Base-by-base conservation (phyloP, 2,797 vertebrate genomes). In the Enteromius fasciolatus region DNA sequence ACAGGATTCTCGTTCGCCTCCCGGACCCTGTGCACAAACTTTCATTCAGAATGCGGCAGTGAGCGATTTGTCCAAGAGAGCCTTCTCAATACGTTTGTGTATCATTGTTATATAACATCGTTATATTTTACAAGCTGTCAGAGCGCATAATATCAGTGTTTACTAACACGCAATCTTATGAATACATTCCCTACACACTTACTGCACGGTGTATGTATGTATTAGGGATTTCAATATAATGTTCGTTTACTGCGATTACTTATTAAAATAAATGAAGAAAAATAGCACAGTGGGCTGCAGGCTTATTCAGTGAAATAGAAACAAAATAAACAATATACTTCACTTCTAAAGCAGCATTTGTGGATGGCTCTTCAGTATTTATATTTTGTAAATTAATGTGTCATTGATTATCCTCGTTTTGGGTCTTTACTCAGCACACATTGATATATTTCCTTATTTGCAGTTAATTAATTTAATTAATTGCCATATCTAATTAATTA, bases 1-100 rank as follows among this genome's bases (percentile, higher is more conserved):
- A 50, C 8, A 28, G 17, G 25, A 46, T 76, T 68, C 11, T 14
- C 57, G 77, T 84, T 88, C 79, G 84, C 86, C 86, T 84, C 25
- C 69, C 64, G 80, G 72, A 84, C 75, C 87, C 75, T 77, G 85
- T 86, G 64, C 75, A 85, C 83, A 81, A 44, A 70, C 79, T 84
- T 78, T 88, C 77, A 87, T 81, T 84, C 61, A 76, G 39, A 39
- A 39, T 44, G 36, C 12, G 31, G 63, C 52, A 76, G 67, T 10
- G 12, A 76, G 63, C 17, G 52, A 80, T 75, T 83, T 83, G 82
- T 79, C 76, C 41, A 31, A 69, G 14, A 64, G 25, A 25, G 20
- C 59, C 33, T 57, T 64, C 20, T 76, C 46, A 46, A 36, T 84
- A n/a, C 46, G 2, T 76, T 50, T 46, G 10, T 76, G 39, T 66